Conservation (phyloP, 2,888 invertebrate species). For the Carpatolechia fugitivella region DNA sequence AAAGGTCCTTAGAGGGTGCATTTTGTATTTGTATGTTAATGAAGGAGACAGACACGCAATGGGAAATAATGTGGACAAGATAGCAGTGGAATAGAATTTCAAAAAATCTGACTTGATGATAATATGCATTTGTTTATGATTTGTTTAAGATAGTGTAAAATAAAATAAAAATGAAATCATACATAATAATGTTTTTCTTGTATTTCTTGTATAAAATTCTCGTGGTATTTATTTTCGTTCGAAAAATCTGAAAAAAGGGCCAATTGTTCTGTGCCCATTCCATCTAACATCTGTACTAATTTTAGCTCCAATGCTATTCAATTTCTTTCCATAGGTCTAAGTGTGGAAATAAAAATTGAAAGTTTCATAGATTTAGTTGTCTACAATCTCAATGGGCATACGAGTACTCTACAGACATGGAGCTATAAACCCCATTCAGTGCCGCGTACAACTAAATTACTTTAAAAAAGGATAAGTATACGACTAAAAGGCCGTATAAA, state of each 20-base stretch:
- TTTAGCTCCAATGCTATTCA: neutral
- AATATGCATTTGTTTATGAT: too few relatives aligned
- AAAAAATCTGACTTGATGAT: too few relatives aligned
- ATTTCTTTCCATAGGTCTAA: neutral
- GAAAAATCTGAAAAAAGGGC: too few relatives aligned
- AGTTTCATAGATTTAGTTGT: constrained; percentile 2
- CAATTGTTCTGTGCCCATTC: too few relatives aligned
- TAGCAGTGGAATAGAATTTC: neutral
- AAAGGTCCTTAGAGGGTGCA: neutral
- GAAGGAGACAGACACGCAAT: constrained; percentile 3
- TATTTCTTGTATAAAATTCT: too few relatives aligned
- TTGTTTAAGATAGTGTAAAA: too few relatives aligned
- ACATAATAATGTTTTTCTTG: too few relatives aligned
- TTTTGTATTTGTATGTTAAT: neutral
- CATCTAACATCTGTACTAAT: too few relatives aligned
- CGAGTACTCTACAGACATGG: constrained; percentile 6
- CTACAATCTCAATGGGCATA: constrained; percentile 6
- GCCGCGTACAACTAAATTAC: constrained; percentile 44
- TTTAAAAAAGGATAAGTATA: constrained; percentile 41
- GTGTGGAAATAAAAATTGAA: neutral
- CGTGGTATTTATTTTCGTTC: too few relatives aligned
- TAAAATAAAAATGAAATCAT: too few relatives aligned
- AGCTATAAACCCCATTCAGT: constrained; percentile 7
- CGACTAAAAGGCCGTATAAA: constrained; percentile 57
- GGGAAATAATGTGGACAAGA: neutral